These are phyloP conservation scores for Syngnathus floridae DNA, from an alignment of 2,113 vertebrate genomes.

Conservation along the genomic window DNA sequence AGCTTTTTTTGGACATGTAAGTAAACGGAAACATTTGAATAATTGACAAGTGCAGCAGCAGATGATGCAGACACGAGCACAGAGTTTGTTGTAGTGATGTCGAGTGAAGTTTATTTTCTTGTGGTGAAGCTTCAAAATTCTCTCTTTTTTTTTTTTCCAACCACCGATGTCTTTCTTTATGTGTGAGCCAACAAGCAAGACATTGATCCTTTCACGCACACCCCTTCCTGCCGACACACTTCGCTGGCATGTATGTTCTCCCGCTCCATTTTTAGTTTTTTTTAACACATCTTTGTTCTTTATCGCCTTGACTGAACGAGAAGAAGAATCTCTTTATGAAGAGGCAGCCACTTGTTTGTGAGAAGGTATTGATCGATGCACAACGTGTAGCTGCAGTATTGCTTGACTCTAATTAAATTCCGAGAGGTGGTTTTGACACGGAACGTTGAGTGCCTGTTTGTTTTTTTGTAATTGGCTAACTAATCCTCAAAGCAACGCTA, in stretches of 20 bases:
- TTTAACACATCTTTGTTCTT: slow-evolving; percentile 40
- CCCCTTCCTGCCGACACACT: slow-evolving; percentile 30
- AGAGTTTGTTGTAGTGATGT: slow-evolving; percentile 5
- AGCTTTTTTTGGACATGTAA: slow-evolving; percentile 53
- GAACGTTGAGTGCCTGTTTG: neutral
- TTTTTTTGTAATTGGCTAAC: neutral
- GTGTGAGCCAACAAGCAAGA: slow-evolving; percentile 41
- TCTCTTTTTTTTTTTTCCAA: slow-evolving; percentile 20
- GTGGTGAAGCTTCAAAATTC: slow-evolving; percentile 2
- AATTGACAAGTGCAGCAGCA: neutral
- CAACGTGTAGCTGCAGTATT: slow-evolving; percentile 2
- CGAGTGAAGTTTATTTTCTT: slow-evolving; percentile 11
- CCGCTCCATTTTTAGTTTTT: slow-evolving; percentile 33
- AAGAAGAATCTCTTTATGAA: slow-evolving; percentile 20
- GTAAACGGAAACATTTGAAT: slow-evolving; percentile 35
- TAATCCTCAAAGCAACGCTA: neutral
- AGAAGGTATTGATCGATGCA: slow-evolving; percentile 28
- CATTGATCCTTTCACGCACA: slow-evolving; percentile 45
- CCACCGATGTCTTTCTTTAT: slow-evolving; percentile 41
- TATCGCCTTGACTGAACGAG: slow-evolving; percentile 28
- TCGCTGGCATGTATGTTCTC: slow-evolving; percentile 40
- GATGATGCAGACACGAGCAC: neutral
- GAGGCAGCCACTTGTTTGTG: slow-evolving; percentile 1
- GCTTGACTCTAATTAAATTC: neutral
- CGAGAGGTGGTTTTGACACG: neutral